Percentiles rank a stretch among this genome's conserved stretches.
These are phyloP conservation scores for Sebastes nivosus DNA, from an alignment of 2,797 vertebrate genomes.

Conservation along the genomic window DNA sequence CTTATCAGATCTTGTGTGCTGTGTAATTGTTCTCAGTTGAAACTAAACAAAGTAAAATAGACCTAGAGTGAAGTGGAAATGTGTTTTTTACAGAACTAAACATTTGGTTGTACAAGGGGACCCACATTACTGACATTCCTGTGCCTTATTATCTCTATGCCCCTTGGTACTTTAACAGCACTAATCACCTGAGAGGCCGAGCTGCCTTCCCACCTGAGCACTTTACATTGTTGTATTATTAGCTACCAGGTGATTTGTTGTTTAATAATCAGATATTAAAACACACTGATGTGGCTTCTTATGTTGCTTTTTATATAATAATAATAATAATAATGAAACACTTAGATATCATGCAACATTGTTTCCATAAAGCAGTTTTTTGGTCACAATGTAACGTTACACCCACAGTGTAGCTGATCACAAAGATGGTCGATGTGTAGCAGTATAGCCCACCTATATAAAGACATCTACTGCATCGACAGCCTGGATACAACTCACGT, in stretches of 20 bases:
- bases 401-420: conserved; percentile 43
- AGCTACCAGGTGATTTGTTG: not conserved
- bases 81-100: conserved; percentile 3
- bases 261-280: not conserved
- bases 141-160: conserved; percentile 65
- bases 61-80: not conserved
- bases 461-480: conserved; percentile 3
- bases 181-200: conserved; percentile 60
- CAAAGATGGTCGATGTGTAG: conserved; percentile 54
- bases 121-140: conserved; percentile 71
- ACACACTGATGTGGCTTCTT: not conserved
- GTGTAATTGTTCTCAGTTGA: not conserved
- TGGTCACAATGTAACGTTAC: conserved; percentile 52
- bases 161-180: conserved; percentile 66
- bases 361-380: conserved; percentile 22
- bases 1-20: too few relatives aligned
- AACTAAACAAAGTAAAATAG: not conserved
- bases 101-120: conserved; percentile 18
- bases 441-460: conserved; percentile 15
- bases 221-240: conserved; percentile 7
- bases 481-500: not conserved
- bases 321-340: not conserved
- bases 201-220: conserved; percentile 60
- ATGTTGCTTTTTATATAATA: not conserved
- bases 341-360: not conserved